Evolutionary conservation across 2,888 invertebrate genomes (phyloP).

Genomic region (Drosophila picticornis): DNA sequence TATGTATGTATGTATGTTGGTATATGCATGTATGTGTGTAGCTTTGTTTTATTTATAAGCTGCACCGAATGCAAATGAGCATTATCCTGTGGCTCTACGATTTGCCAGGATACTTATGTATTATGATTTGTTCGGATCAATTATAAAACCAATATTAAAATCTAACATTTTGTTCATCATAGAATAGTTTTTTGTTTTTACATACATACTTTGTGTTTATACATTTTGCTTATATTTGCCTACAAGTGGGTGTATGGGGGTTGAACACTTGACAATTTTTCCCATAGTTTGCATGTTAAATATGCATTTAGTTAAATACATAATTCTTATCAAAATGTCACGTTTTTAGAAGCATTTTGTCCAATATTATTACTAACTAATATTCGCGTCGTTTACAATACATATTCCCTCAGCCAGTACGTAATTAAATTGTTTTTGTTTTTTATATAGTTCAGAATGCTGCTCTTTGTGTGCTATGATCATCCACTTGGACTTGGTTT

Average conservation of each 20-base stretch:
- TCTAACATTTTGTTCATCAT: constrained; percentile 31
- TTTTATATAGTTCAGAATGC: constrained; percentile 19
- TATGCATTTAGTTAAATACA: constrained; percentile 18
- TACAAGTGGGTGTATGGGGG: constrained; percentile 31
- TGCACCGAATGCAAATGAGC: constrained; percentile 49
- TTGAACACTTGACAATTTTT: constrained; percentile 53
- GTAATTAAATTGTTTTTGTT: constrained; percentile 4
- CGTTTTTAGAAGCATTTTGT: constrained; percentile 25
- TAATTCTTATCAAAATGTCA: constrained; percentile 45
- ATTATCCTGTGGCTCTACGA: constrained; percentile 35
- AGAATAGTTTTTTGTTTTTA: constrained; percentile 19
- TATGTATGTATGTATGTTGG: constrained; percentile 34
- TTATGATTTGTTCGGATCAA: constrained; percentile 53
- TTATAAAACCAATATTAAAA: constrained; percentile 56
- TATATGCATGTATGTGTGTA: constrained; percentile 38
- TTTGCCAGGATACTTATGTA: constrained; percentile 42
- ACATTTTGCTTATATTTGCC: constrained; percentile 49
- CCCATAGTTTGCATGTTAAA: constrained; percentile 23
- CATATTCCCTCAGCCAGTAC: constrained; percentile 7
- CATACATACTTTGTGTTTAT: constrained; percentile 32
- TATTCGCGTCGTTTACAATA: constrained; percentile 42
- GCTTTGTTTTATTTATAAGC: constrained; percentile 37
- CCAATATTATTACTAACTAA: constrained; percentile 42
- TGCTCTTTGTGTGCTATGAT: constrained; percentile 4
- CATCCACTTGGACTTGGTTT: constrained; percentile 10